Evolutionary conservation across 2,797 vertebrate species (phyloP).

Genomic region (Amblyraja radiata): DNA sequence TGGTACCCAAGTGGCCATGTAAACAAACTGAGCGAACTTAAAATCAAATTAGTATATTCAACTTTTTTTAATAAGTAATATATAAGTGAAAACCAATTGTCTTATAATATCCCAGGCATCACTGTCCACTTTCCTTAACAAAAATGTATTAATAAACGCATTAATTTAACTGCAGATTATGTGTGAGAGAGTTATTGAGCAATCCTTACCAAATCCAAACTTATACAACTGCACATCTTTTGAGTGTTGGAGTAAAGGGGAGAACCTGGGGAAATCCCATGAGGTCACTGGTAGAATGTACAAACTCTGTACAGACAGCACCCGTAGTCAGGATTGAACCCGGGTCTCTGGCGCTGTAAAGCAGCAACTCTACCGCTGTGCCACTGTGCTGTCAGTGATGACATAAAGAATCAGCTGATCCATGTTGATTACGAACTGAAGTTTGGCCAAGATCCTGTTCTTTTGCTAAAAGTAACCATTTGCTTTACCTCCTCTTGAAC

Average conservation of each 20-base stretch:
- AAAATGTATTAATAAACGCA: neutral
- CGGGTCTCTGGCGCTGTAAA: no score
- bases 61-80: neutral
- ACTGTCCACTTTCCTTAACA: neutral
- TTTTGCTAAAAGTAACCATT: neutral
- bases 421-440: neutral
- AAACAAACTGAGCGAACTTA: neutral
- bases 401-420: no score
- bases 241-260: no score
- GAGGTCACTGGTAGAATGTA: no score
- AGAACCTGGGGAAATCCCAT: no score
- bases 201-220: no score
- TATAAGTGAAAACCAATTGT: neutral
- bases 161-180: neutral
- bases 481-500: neutral
- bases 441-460: neutral
- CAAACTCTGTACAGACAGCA: no score
- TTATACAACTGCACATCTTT: no score
- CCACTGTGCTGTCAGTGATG: no score
- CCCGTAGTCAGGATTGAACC: no score
- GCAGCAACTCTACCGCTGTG: no score
- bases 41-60: neutral
- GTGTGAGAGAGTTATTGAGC: no score
- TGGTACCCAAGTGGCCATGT: neutral
- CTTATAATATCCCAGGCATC: neutral